Evolutionary conservation across 1,140 invertebrate species (phyloP).

Genomic region (Aphis craccivora): DNA sequence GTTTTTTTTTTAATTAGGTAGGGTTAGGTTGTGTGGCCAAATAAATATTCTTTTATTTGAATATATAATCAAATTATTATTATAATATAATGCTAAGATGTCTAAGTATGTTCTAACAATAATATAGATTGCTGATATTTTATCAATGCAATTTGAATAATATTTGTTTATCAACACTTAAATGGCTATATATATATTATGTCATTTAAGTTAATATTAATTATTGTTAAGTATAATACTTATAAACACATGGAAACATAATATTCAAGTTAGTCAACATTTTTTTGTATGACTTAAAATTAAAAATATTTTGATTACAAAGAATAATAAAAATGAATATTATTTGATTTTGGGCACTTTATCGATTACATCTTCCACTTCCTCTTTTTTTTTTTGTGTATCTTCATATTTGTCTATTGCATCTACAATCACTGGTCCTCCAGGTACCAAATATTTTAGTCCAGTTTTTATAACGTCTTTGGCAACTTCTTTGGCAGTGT

Average conservation of each 20-base stretch:
- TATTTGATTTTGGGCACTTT: not conserved
- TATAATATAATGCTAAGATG: not conserved
- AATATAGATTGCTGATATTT: not conserved
- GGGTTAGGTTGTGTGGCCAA: no score
- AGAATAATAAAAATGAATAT: not conserved
- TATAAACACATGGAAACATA: not conserved
- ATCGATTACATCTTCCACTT: accelerated
- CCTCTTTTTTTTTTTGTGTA: no score
- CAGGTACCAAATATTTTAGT: not conserved
- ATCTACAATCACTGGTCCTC: not conserved
- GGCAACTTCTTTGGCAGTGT: not conserved
- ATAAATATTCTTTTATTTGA: not conserved
- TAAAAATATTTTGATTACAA: not conserved
- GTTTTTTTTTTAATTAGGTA: not conserved
- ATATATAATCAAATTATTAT: not conserved
- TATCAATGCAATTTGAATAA: not conserved
- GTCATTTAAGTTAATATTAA: not conserved
- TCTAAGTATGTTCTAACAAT: not conserved
- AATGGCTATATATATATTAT: not conserved
- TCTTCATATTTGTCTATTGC: not conserved
- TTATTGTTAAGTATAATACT: not conserved
- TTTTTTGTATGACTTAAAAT: not conserved
- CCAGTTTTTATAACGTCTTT: not conserved
- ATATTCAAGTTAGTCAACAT: not conserved
- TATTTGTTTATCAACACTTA: no score